Percentiles rank a stretch among this genome's conserved stretches.
These are phyloP conservation scores for Papilio elwesi DNA, from an alignment of 2,888 invertebrate species.

Conservation along the genomic window DNA sequence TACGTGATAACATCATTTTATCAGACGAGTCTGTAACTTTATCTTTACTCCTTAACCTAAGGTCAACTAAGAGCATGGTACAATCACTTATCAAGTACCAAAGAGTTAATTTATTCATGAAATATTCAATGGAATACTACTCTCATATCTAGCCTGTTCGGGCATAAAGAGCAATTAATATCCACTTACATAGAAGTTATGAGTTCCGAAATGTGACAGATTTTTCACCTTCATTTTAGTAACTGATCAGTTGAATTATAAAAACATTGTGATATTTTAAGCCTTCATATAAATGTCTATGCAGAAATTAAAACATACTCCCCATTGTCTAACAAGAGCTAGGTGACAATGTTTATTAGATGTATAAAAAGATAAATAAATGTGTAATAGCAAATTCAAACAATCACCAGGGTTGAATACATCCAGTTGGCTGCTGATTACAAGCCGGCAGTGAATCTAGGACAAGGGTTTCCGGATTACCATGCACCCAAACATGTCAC, in stretches of 20 bases:
- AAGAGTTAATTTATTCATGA: neutral
- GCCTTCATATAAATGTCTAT: too few species aligned
- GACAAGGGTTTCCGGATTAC: conserved; percentile 98
- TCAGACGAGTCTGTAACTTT: neutral
- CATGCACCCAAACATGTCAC: conserved; percentile 93
- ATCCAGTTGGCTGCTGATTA: conserved; percentile 91
- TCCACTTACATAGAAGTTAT: neutral
- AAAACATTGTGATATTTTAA: too few species aligned
- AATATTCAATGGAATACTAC: neutral
- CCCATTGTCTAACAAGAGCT: too few species aligned
- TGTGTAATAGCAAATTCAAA: neutral
- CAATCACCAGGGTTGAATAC: conserved; percentile 93
- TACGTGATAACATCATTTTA: neutral
- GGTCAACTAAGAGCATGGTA: conserved; percentile 6
- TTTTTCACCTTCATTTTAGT: too few species aligned
- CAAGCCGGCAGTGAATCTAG: conserved; percentile 94
- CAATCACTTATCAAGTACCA: conserved; percentile 5
- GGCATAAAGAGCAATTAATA: neutral
- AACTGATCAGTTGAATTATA: too few species aligned
- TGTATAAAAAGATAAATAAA: neutral
- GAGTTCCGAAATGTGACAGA: too few species aligned
- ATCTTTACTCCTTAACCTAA: neutral
- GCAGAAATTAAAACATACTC: too few species aligned
- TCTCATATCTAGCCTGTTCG: neutral
- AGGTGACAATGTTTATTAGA: too few species aligned